Percentiles rank a stretch among this genome's conserved stretches.
Evolutionary conservation across 1,140 invertebrate genomes (phyloP).

Genomic region (Diabrotica virgifera): DNA sequence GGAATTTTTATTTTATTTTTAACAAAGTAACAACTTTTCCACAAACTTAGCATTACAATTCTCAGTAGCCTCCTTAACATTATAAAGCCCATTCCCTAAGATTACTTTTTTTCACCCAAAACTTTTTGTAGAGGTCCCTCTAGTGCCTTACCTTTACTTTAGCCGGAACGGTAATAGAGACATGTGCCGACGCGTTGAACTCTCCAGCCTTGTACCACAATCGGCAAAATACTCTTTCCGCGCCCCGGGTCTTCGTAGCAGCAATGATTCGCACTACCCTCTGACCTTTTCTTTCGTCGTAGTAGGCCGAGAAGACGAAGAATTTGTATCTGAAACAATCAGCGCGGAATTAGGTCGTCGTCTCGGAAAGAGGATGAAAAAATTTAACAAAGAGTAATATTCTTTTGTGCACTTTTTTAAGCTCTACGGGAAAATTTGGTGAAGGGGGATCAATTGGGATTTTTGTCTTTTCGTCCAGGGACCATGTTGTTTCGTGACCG

Average conservation of each 20-base stretch:
- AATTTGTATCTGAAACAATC: constrained; percentile 71
- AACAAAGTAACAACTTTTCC: too few relatives aligned
- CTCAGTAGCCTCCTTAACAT: too few relatives aligned
- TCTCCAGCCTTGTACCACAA: constrained; percentile 64
- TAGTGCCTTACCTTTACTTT: constrained; percentile 67
- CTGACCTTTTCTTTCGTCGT: constrained; percentile 69
- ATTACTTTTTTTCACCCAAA: neutral
- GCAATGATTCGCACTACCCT: constrained; percentile 76
- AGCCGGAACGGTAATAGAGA: constrained; percentile 68
- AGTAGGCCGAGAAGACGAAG: constrained; percentile 88
- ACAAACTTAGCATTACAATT: too few relatives aligned
- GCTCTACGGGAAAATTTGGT: too few relatives aligned
- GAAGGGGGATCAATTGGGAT: too few relatives aligned
- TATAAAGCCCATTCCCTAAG: too few relatives aligned
- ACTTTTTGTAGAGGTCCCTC: neutral
- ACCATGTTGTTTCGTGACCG: too few relatives aligned
- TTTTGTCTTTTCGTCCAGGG: too few relatives aligned
- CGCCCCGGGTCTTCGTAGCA: constrained; percentile 79
- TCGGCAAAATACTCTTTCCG: constrained; percentile 83
- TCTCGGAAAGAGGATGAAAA: too few relatives aligned
- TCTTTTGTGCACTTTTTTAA: too few relatives aligned
- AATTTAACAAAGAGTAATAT: too few relatives aligned
- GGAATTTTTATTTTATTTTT: too few relatives aligned
- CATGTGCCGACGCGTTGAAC: constrained; percentile 49
- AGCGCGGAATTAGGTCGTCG: neutral